Base-by-base conservation (phyloP, 2,888 invertebrate genomes). In the Mythimna albipuncta region DNA sequence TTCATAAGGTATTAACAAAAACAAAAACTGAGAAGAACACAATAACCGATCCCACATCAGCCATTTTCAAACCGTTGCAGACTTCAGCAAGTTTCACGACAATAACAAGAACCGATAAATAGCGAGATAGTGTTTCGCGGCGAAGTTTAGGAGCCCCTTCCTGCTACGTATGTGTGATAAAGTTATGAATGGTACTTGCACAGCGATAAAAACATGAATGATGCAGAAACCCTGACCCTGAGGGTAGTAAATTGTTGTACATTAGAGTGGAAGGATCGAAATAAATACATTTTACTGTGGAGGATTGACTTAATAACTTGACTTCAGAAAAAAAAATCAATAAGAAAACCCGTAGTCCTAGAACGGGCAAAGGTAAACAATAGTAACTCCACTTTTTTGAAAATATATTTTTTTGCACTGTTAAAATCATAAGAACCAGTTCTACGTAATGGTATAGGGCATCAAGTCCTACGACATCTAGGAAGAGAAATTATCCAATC, bases 41-140 rank as follows among this genome's bases (percentile, higher is more conserved):
- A 47, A 62, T 21, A 47, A 41, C 11, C n/a, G n/a, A 65, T 54
- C 19, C 55, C n/a, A 62, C 32, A 64, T 61, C 77, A 82, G 26
- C 50, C 26, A 57, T 52, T 77, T 82, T 47, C 76, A 77, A 77
- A 57, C 21, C 21, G 47, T 58, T 32, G 11, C 74, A 57, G 72
- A 64, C 64, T 71, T 78, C 83, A 78, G 79, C 62, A 68, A 83
- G 64, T 73, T 79, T 47, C 54, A 19, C 50, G 62, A 73, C 82
- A 75, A 67, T 79, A 81, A 84, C 81, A 84, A 69, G 77, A 67
- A 61, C 50, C 77, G 61, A 84, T 84, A 84, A 84, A 84, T 67
- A 81, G 67, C 69, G 7, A 75, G 80, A 84, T 75, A 83, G 74
- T 73, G 79, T 83, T 61, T 61, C 72, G 64, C 64, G 13, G 63